Evolutionary conservation across 2,113 vertebrate species (phyloP), one percentile per base, ranked within the genome.

Genomic region (Tor tambroides): DNA sequence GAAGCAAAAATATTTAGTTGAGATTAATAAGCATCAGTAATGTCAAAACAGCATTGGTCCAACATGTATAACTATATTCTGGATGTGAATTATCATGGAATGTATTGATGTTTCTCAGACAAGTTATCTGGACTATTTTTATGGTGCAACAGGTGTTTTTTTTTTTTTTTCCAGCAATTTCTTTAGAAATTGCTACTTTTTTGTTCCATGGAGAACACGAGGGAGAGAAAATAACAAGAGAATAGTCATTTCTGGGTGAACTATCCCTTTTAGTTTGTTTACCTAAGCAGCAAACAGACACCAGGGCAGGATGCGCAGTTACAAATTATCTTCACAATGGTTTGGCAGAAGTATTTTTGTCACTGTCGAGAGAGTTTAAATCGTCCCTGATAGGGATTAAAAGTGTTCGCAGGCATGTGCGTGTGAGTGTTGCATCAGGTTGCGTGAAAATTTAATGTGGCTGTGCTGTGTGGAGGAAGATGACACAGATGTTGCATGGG

Each of bases 321-420:
- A 71, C 21, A 71, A 72, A 71, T 71, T 21, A 49, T 84, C 65
- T 51, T 67, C 63, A 82, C 61, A 63, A 26, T 43, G n/a, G 32
- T 71, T 49, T 71, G 26, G 63, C 81, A 71, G 63, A 54, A 67
- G 30, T 56, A 84, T 54, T 54, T 84, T 65, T 72, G 67, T 72
- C 65, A n/a, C 43, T 32, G 46, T 54, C 82, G 5, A 26, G 65
- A 71, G 65, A 30, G 46, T 71, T 83, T 51, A 84, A 72, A 84
- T 71, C 9, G 11, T 23, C 46, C 63, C 46, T 56, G 15, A 65
- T 26, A 67, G n/a, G 11, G 74, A n/a, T 61, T 49, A 12, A 49
- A 83, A 65, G 35, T 43, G 28, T 81, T 80, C 74, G 59, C 81
- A 67, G 75, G 74, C 38, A 67, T 84, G 38, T 85, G 76, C 78